phyloP scores from a whole-genome alignment of 2,797 vertebrate species.

The Cirrhinus mrigala region DNA sequence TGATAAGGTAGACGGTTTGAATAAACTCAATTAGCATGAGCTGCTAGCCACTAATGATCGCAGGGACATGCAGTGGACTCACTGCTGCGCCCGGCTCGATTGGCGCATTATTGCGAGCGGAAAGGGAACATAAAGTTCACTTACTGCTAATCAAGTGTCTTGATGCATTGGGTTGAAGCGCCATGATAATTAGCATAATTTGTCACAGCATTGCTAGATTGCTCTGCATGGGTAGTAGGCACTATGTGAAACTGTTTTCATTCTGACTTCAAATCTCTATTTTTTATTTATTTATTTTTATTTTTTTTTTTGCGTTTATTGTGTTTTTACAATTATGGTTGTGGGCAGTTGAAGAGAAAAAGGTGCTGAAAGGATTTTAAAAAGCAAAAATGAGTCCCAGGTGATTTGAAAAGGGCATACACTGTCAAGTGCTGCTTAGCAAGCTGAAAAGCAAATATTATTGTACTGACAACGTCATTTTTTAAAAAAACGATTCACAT shows the following conservation, averaged over 20 bases:
- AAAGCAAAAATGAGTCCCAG: background rate
- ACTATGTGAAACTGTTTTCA: background rate
- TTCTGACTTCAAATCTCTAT: background rate
- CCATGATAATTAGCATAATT: slow-evolving; percentile 49
- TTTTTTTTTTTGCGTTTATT: slow-evolving; percentile 17
- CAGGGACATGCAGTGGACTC: slow-evolving; percentile 13
- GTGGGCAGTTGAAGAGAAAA: slow-evolving; percentile 17
- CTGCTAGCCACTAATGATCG: slow-evolving; percentile 46
- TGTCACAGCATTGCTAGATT: slow-evolving; percentile 12
- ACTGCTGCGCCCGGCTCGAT: slow-evolving; percentile 13
- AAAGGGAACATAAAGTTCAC: slow-evolving; percentile 45
- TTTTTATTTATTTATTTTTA: too few relatives aligned
- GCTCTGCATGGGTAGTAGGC: background rate
- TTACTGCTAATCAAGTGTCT: slow-evolving; percentile 38
- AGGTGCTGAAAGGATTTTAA: background rate
- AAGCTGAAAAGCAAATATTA: slow-evolving; percentile 28
- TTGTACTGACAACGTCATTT: background rate
- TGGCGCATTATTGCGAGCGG: slow-evolving; percentile 19
- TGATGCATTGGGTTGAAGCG: slow-evolving; percentile 50
- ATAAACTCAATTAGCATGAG: slow-evolving; percentile 25
- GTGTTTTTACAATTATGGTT: slow-evolving; percentile 9
- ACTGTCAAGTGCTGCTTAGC: slow-evolving; percentile 18
- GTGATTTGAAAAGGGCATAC: background rate
- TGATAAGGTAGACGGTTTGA: slow-evolving; percentile 40
- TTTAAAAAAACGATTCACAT: background rate